Evolutionary conservation across 2,113 vertebrate species (phyloP).

Genomic region (Larimichthys polyactis): DNA sequence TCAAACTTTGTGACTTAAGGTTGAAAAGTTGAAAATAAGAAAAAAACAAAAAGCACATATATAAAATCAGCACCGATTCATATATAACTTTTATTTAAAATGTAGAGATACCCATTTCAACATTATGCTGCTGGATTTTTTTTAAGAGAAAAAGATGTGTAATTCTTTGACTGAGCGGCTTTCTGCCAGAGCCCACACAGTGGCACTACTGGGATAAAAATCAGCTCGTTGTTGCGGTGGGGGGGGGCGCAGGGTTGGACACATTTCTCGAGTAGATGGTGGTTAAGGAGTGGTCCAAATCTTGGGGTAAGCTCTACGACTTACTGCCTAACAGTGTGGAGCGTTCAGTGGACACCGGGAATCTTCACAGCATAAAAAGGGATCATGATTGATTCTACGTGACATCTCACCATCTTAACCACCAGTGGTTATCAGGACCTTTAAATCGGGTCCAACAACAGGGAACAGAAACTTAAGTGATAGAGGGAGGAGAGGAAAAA

Average conservation of each 20-base stretch:
- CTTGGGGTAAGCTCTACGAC: conserved; percentile 75
- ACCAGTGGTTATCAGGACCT: conserved; percentile 80
- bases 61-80: conserved; percentile 99
- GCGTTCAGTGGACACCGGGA: conserved; percentile 65
- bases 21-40: conserved; percentile 93
- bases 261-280: conserved; percentile 86
- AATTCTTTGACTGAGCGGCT: conserved; percentile 93
- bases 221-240: conserved; percentile 73
- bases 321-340: conserved; percentile 56
- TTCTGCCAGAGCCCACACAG: conserved; percentile 96
- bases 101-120: conserved; percentile 99
- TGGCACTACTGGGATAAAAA: conserved; percentile 95
- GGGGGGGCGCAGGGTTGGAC: conserved; percentile 63
- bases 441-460: conserved; percentile 63
- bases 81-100: conserved; percentile 99
- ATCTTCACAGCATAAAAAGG: conserved; percentile 81
- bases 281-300: conserved; percentile 77
- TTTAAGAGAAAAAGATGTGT: conserved; percentile 81
- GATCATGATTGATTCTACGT: conserved; percentile 69
- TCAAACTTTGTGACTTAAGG: conserved; percentile 97
- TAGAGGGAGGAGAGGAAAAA: conserved; percentile 28
- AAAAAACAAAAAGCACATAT: conserved; percentile 98
- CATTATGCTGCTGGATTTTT: conserved; percentile 97
- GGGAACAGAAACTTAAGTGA: conserved; percentile 61
- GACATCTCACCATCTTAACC: conserved; percentile 74